Evolutionary conservation across 2,888 invertebrate species (phyloP), one percentile per base, ranked within the genome.

Genomic region (Camponotus fellah): DNA sequence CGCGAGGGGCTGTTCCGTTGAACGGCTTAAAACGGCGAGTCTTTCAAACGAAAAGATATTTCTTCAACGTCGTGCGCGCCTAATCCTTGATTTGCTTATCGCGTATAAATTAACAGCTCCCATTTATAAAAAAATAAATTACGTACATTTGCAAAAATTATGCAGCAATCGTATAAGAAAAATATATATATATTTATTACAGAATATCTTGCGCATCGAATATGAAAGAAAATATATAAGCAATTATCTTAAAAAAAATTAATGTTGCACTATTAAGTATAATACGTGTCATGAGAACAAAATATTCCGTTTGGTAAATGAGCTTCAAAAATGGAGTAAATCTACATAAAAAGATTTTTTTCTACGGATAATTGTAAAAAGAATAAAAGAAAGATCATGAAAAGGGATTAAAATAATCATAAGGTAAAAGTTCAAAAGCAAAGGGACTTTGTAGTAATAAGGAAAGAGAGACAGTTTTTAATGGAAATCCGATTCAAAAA

Each of bases 31-130:
- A 79, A 43, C 17, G 56, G 26, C 43, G 40, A 83, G 76, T 72
- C 87, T 84, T 72, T 84, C 80, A 49, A 21, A 64, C 53, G 10
- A 32, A 49, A 37, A 79, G 34, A 62, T 40, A 74, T 82, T 64
- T 3, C 26, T 34, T 17, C 66, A 72, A 49, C 53, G 72, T 69
- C 69, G 66, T 32, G 6, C 68, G 14, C 82, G 53, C 37, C 71
- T 72, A 83, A 83, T 79, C 14, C 58, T 53, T 17, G 53, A 58
- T 69, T 49, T 68, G 21, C 65, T 60, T 65, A 56, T 40, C 77
- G 58, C 77, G 65, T 43, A 49, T 74, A 86, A 88, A 89, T 89
- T 88, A 84, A 87, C 74, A 82, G 77, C 77, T 84, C 75, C 60
- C 71, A 43, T 68, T 66, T 60, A 2, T 26, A 62, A 21, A 6